A percentile compares a stretch with the other conserved stretches of the same genome.
Evolutionary conservation across 1,140 invertebrate genomes (phyloP).

Genomic region (Drosophila trapezifrons): DNA sequence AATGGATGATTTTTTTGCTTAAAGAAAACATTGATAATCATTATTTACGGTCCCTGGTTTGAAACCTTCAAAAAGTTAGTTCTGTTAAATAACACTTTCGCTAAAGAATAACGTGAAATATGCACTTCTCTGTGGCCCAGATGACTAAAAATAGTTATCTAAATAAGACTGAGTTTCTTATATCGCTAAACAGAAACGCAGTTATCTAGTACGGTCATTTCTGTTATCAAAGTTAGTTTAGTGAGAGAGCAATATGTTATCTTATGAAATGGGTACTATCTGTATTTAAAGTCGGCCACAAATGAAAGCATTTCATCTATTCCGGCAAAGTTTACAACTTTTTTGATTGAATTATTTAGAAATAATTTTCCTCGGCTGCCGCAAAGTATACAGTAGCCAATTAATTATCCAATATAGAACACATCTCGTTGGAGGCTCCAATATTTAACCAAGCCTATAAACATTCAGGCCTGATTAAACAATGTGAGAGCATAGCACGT

Average conservation of each 20-base stretch:
- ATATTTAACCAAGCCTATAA: conserved; percentile 60
- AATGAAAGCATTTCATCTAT: neutral
- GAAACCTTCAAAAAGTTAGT: too few relatives aligned
- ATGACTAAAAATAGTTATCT: too few relatives aligned
- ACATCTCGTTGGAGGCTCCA: conserved; percentile 5
- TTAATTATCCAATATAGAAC: conserved; percentile 27
- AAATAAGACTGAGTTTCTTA: too few relatives aligned
- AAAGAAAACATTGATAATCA: too few relatives aligned
- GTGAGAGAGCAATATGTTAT: neutral
- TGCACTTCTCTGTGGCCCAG: too few relatives aligned
- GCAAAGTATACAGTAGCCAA: conserved; percentile 22
- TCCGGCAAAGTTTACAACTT: neutral
- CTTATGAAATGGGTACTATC: neutral
- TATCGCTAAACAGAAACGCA: neutral
- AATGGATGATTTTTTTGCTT: too few relatives aligned
- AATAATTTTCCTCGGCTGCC: conserved; percentile 25
- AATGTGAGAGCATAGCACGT: conserved; percentile 37
- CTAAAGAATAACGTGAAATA: too few relatives aligned
- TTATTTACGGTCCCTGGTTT: too few relatives aligned
- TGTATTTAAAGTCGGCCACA: neutral
- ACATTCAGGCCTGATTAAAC: conserved; percentile 76
- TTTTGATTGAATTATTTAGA: conserved; percentile 18
- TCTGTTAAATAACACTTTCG: too few relatives aligned
- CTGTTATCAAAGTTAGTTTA: neutral
- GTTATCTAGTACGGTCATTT: conserved; percentile 14